Evolutionary conservation across 2,797 vertebrate genomes (phyloP), one percentile per base, ranked within the genome.

Genomic region (Remorina albescens): DNA sequence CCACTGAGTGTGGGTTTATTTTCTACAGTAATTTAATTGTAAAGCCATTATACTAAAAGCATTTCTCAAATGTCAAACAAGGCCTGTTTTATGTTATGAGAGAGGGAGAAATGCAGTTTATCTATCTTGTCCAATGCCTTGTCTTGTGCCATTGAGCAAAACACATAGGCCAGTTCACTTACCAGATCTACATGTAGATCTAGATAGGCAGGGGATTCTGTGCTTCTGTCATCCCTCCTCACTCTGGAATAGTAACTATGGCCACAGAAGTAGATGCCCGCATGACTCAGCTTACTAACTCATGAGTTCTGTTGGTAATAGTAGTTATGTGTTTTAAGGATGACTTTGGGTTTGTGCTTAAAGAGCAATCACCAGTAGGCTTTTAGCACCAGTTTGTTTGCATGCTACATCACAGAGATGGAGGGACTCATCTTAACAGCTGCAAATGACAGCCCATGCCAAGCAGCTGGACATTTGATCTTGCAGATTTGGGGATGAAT

Each of bases 261-360:
- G 59, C 68, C 50, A 39, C 54, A 34, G 47, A 74, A 71, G 63
- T 60, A 57, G 47, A 78, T 41, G 60, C 55, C 65, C 57, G 74
- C 76, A 83, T 78, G 82, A 84, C 75, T 87, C 75, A 42, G 75
- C 76, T 72, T 62, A 60, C 42, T 62, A 72, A 78, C 55, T 78
- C 74, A 74, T 82, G 76, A 71, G 72, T 68, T 66, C 56, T 5
- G 3, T 64, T 44, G 13, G 41, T 84, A 80, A 75, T 76, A 75
- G 57, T 46, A 51, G 47, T 56, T n/a, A n/a, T n/a, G 47, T 68
- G 65, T 68, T 75, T 58, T 64, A 77, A 74, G 37, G 67, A 56
- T 47, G 63, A 81, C 51, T 78, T 66, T 66, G n/a, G 58, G 82
- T 82, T 63, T n/a, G 65, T 72, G 57, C 72, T 18, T 32, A 70